Percentiles rank a stretch among this genome's conserved stretches.
phyloP scores from a whole-genome alignment of 2,113 vertebrate species.

The Mus pahari region DNA sequence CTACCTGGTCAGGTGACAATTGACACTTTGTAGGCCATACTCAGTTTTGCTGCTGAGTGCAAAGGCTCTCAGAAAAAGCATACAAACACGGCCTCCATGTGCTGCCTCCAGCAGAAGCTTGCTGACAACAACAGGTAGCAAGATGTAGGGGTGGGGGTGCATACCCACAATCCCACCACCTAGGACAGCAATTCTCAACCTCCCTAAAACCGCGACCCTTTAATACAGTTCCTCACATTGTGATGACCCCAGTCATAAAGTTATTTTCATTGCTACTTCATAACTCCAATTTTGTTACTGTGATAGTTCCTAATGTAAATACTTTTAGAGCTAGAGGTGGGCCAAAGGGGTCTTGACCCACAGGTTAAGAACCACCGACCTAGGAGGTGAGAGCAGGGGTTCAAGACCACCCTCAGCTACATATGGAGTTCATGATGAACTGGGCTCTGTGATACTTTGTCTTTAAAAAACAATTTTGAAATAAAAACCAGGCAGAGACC shows the following conservation, averaged over 20 bases:
- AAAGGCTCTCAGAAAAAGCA: background rate
- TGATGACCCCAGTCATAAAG: background rate
- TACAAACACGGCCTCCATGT: background rate
- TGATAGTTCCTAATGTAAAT: background rate
- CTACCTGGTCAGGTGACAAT: background rate
- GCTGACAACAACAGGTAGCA: background rate
- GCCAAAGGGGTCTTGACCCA: background rate
- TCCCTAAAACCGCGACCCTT: background rate
- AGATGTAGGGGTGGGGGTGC: too few relatives aligned
- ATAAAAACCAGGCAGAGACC: background rate
- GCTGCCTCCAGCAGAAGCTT: conserved; percentile 4
- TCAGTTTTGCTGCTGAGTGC: background rate
- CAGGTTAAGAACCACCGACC: background rate
- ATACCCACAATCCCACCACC: background rate
- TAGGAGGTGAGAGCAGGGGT: background rate
- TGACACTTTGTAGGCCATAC: background rate
- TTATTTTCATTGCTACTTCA: background rate
- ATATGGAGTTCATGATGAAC: background rate
- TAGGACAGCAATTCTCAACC: background rate
- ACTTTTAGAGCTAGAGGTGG: background rate
- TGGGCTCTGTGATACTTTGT: background rate
- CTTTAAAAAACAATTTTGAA: background rate
- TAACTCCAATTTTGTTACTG: background rate
- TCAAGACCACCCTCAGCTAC: background rate
- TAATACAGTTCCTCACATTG: background rate